Evolutionary conservation across 1,140 invertebrate species (phyloP), one percentile per base, ranked within the genome.

Genomic region (Leptinotarsa texana): DNA sequence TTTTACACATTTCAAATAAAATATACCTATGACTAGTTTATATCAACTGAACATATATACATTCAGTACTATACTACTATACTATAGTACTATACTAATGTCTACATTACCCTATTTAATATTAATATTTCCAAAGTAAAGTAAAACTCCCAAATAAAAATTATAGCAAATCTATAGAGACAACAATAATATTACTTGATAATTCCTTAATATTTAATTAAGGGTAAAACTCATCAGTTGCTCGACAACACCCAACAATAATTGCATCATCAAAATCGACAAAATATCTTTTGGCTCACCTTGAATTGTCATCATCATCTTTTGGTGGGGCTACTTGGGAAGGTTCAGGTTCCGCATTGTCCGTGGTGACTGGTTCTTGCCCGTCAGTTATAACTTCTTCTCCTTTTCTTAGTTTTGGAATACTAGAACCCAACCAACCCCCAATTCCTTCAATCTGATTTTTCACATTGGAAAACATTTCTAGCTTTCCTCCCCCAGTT

Each of bases 271-370:
- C 51, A 57, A 17, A 57, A 57, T 17, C 13, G 13, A 1, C 15
- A 15, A n/a, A 57, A 57, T 17, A 57, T n/a, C 51, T 57, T n/a
- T 33, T 33, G 33, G 75, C 88, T 87, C 90, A 92, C 91, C 91
- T 93, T 85, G 91, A 93, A 88, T 92, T 93, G 86, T 94, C 93
- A 85, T 94, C 93, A 85, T 94, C 93, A 79, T 93, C 92, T 75
- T 83, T 83, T 74, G 82, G 85, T 77, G 88, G 87, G 24, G 81
- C 83, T 22, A 87, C 84, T 79, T 89, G 87, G 33, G 86, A 84
- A 3, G 86, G 83, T 5, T 84, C 76, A 72, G 85, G 86, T 57
- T 78, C 84, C 27, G 85, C 85, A 3, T 84, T 79, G 27, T 85
- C 82, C 18, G 86, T 85, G 13, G 86, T 80, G 15, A 86, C 83